Evolutionary conservation across 2,113 vertebrate genomes (phyloP).

Genomic region (Chrysochloris asiatica): DNA sequence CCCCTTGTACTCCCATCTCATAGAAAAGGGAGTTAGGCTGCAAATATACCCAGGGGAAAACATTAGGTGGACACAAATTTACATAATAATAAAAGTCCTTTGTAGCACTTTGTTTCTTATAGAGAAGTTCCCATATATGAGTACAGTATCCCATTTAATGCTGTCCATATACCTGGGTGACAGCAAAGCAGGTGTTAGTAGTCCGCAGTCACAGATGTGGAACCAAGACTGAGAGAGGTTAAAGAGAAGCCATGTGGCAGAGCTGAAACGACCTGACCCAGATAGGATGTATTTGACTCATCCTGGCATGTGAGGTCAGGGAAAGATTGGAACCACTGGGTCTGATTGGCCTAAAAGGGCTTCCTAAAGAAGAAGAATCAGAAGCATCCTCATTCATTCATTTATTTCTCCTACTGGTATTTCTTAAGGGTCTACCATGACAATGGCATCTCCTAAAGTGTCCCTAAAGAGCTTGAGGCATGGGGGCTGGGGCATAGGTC

Average conservation of each 20-base stretch:
- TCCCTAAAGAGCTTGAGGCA: background rate
- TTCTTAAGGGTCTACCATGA: no score
- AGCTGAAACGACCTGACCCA: background rate
- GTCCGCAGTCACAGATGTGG: no score
- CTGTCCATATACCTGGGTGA: background rate
- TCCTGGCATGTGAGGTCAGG: no score
- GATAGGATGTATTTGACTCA: background rate
- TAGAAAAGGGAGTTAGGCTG: background rate
- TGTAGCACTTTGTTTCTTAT: background rate
- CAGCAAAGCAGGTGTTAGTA: background rate
- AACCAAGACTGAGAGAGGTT: background rate
- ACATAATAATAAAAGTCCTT: background rate
- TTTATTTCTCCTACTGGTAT: background rate
- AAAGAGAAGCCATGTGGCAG: background rate
- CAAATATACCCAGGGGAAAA: background rate
- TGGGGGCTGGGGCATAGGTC: no score
- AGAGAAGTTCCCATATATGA: background rate
- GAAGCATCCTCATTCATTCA: background rate
- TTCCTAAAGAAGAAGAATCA: background rate
- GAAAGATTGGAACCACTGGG: background rate
- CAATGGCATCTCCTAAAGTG: no score
- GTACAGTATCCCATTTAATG: no score
- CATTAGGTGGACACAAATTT: no score
- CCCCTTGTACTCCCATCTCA: background rate
- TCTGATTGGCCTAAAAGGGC: background rate